Base-by-base conservation (phyloP, 2,797 vertebrate species). In the Rhabdophis nuchalis region DNA sequence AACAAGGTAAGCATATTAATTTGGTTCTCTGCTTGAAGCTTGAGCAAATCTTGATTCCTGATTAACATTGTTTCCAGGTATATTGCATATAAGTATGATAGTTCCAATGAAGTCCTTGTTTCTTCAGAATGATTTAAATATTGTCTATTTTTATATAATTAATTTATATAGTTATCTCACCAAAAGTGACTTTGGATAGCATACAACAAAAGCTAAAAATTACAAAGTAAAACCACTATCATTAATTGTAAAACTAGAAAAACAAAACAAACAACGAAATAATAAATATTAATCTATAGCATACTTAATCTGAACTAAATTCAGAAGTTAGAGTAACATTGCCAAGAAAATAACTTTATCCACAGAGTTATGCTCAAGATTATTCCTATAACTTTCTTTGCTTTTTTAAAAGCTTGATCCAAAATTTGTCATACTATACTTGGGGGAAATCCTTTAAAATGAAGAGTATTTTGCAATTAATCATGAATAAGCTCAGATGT, bases 1-100 rank as follows among this genome's bases (percentile, higher is more conserved):
- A 99, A 97, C 96, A 99, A 98, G 97, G 99, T 99, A 94, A 97
- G 97, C 85, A 18, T 32, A 6, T 82, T 91, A 14, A 36, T 82
- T 25, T 85, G n/a, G 1, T 13, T 0, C 3, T 6, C 0, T 64
- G 82, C 60, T 77, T 46, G 14, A 27, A 11, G 77, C 12, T 20
- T 61, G 50, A 25, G 86, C 7, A 12, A 1, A 25, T 52, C 5
- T 50, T 2, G 52, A 4, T 52, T 10, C 32, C 58, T 36, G 12
- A 50, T 90, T n/a, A 32, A n/a, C 27, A 5, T 0, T 46, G 1
- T 4, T 61, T 64, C 86, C 54, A 89, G 13, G 54, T 12, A 3
- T 82, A 29, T 88, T 85, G 27, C 56, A 23, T 27, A 13, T 16
- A 85, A 85, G 27, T 41, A 46, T 41, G 9, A 57, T 50, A 60